Base-by-base conservation (phyloP, 2,888 invertebrate species). In the Sminthurides aquaticus region DNA sequence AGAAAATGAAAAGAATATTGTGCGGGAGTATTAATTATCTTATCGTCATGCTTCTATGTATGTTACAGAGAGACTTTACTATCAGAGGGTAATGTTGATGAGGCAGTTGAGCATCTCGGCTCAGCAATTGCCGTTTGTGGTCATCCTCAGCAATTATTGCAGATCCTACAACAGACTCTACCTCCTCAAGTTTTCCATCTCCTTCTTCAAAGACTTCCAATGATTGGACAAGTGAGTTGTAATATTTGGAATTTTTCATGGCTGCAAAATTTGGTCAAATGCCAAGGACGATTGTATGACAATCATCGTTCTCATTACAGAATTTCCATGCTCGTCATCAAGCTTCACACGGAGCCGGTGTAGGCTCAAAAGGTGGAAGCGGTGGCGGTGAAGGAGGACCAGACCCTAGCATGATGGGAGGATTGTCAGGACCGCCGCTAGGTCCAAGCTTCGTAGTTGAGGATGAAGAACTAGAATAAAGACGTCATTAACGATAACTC, bases 101-200 rank as follows among this genome's bases (percentile, higher is more conserved):
- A 86, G 56, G 98, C 95, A 48, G 91, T 97, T 60, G 94, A 96
- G 79, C 98, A 98, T 81, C 85, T 99, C 73, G 91, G 92, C 54
- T 95, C 94, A 80, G 98, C 98, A 8, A 91, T 99, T n/a, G 90
- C 94, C 2, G 91, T 98, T 27, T 98, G 98, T 78, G 96, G 95
- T 15, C 95, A 98, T 79, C 91, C 94, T 0, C 87, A 89, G 76
- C 91, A 94, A 78, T 82, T 96, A 61, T 83, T 96, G 59, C 86
- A 89, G 77, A 88, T 92, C 68, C 84, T 99, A 62, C 93, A 96
- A 80, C 93, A 95, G 80, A 95, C 97, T 43, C 84, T 99, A 80
- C 96, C 98, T 64, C 91, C 94, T 24, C 90, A 91, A 76, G 91
- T 96, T 79, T 98, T 96, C 85, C 88, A 90, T 76, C 82, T 93